Evolutionary conservation across 2,797 vertebrate genomes (phyloP).

Genomic region (Passerculus sandwichensis): DNA sequence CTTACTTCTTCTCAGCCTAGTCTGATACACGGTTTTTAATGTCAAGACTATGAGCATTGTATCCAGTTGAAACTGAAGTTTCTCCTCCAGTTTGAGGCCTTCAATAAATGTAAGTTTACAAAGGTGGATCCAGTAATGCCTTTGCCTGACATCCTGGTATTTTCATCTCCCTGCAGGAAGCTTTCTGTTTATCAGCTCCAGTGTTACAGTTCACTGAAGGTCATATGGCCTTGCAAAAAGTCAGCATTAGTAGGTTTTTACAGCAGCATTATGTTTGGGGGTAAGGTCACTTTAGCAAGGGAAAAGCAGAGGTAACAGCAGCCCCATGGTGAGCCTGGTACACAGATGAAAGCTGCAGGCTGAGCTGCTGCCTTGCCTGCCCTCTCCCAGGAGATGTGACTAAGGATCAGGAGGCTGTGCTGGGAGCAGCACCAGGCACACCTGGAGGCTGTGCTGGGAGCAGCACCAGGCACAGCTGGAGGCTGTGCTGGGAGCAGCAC

Average conservation of each 20-base stretch:
- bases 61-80: not conserved
- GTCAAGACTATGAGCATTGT: not conserved
- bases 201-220: not conserved
- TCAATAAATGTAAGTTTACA: not conserved
- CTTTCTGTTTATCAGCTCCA: not conserved
- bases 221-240: not conserved
- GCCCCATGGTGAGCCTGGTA: rapidly evolving
- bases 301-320: not conserved
- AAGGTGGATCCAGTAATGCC: not conserved
- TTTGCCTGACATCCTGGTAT: not conserved
- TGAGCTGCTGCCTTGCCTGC: not conserved
- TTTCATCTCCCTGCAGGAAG: not conserved
- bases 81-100: not conserved
- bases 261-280: rapidly evolving
- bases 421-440: not conserved
- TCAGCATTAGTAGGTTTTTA: not conserved
- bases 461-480: no score
- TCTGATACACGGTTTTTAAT: not conserved
- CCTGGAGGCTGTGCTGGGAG: no score
- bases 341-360: rapidly evolving
- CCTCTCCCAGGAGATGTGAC: not conserved
- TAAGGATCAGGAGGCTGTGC: rapidly evolving
- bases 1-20: not conserved
- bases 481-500: no score
- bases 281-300: not conserved